Percentiles rank a stretch among this genome's conserved stretches.
These are phyloP conservation scores for Decapterus maruadsi DNA, from an alignment of 2,797 vertebrate species.

Conservation along the genomic window DNA sequence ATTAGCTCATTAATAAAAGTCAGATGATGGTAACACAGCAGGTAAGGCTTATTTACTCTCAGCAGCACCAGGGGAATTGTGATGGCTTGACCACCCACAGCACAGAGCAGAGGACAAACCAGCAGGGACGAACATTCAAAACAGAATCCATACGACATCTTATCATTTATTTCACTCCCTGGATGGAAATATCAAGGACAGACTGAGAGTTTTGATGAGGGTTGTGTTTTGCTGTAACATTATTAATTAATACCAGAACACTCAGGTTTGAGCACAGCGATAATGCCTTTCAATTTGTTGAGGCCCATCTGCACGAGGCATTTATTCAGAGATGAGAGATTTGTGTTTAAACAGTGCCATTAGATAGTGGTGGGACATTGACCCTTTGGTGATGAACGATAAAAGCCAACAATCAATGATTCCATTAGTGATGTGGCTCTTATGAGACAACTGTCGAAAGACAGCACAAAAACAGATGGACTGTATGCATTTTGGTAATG, in stretches of 20 bases:
- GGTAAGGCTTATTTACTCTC: constrained; percentile 59
- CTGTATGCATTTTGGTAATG: constrained; percentile 54
- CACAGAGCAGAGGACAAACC: constrained; percentile 33
- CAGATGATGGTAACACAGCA: constrained; percentile 53
- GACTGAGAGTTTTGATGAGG: background rate
- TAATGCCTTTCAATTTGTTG: background rate
- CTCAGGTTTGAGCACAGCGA: background rate
- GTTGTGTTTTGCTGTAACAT: background rate
- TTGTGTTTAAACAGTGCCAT: constrained; percentile 55
- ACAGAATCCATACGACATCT: background rate
- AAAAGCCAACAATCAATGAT: constrained; percentile 71
- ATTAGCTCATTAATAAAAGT: constrained; percentile 77
- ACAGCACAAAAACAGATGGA: constrained; percentile 45
- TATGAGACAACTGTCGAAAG: constrained; percentile 45
- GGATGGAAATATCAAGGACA: constrained; percentile 7
- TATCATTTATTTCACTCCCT: background rate
- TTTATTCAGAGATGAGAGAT: constrained; percentile 55
- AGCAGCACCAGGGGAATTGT: constrained; percentile 37
- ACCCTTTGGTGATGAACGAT: constrained; percentile 71
- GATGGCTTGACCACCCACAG: constrained; percentile 24
- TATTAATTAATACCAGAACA: too few species aligned
- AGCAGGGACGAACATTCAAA: background rate
- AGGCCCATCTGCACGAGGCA: background rate
- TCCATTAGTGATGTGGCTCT: constrained; percentile 58
- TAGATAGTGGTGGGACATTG: constrained; percentile 44